Percentiles rank a stretch among this genome's conserved stretches.
Evolutionary conservation across 2,797 vertebrate genomes (phyloP).

Genomic region (Darevskia nairensis): DNA sequence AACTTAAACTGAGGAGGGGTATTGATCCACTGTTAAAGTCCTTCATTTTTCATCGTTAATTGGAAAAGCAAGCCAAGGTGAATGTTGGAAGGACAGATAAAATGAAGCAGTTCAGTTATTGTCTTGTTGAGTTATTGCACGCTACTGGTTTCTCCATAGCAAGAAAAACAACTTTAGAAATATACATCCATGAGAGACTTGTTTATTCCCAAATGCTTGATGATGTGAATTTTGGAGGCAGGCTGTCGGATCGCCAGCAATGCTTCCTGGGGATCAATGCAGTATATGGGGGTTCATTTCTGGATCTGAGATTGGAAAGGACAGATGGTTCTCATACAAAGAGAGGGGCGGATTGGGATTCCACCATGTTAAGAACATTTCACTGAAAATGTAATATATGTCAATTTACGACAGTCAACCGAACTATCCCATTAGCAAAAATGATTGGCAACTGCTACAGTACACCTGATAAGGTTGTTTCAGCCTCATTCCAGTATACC

Average conservation of each 20-base stretch:
- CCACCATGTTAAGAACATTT: not conserved
- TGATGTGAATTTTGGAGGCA: not conserved
- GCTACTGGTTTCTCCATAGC: not conserved
- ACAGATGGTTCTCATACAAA: not conserved
- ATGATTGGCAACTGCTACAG: not conserved
- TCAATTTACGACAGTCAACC: not conserved
- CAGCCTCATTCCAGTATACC: no score
- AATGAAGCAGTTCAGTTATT: no score
- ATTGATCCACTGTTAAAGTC: not conserved
- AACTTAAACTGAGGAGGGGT: not conserved
- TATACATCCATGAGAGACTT: not conserved
- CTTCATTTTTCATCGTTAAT: slow-evolving; percentile 4
- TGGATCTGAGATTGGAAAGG: not conserved
- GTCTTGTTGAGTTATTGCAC: no score
- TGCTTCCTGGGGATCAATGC: not conserved
- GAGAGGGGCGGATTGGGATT: not conserved
- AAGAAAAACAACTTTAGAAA: not conserved
- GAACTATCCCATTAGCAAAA: not conserved
- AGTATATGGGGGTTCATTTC: not conserved
- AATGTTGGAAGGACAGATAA: no score
- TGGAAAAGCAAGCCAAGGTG: not conserved
- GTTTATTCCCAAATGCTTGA: not conserved
- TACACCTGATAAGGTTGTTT: not conserved
- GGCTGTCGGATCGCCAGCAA: not conserved
- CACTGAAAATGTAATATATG: not conserved